Evolutionary conservation across 2,797 vertebrate species (phyloP).

Genomic region (Numenius phaeopus): DNA sequence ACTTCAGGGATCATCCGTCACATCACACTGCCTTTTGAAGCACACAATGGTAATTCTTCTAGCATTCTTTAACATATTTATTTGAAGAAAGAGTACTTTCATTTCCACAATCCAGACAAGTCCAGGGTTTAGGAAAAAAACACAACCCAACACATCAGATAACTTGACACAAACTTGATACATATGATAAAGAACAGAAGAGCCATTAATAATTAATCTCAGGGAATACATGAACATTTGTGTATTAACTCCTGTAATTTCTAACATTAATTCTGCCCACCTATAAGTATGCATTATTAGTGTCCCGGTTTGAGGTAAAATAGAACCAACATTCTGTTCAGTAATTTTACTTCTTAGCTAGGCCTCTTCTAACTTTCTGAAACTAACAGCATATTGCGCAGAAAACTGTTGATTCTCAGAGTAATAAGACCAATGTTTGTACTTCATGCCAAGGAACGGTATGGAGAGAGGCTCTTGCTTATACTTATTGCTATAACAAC

Average conservation of each 20-base stretch:
- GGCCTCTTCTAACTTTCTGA: no score
- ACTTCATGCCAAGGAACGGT: no score
- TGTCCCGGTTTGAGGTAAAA: no score
- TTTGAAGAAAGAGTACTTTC: background rate
- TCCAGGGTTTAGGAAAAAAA: background rate
- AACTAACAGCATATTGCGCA: no score
- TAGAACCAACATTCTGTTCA: no score
- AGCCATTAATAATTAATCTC: background rate
- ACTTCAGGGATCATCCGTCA: background rate
- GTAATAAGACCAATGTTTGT: no score
- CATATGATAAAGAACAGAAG: background rate
- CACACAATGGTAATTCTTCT: background rate
- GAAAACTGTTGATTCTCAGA: no score
- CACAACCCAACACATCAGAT: accelerated
- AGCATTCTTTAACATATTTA: background rate
- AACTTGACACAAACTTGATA: background rate
- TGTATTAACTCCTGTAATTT: background rate
- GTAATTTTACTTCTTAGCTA: no score
- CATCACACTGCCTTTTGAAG: background rate
- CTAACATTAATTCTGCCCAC: background rate
- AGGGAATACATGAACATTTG: background rate
- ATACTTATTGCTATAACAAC: no score
- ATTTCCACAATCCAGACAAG: background rate
- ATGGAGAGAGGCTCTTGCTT: no score
- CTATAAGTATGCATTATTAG: no score